Percentiles rank a stretch among this genome's conserved stretches.
phyloP scores from a whole-genome alignment of 2,888 invertebrate genomes.

The Ormyrus nitidulus region DNA sequence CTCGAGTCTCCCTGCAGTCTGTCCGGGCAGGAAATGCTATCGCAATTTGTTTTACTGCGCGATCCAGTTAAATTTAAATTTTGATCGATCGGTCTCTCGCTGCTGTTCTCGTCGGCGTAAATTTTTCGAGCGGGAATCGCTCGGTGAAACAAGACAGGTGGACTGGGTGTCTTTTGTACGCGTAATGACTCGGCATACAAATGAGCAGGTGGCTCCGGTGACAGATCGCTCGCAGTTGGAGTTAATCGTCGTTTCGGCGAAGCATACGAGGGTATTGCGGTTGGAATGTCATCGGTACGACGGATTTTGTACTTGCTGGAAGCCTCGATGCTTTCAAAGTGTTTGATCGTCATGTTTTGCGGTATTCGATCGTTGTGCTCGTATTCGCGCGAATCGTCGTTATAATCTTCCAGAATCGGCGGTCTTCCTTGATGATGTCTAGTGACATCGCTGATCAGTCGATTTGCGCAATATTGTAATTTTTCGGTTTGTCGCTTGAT shows the following conservation, averaged over 20 bases:
- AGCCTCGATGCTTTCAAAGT: slow-evolving; percentile 63
- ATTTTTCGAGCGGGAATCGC: slow-evolving; percentile 51
- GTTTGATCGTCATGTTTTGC: slow-evolving; percentile 70
- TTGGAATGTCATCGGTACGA: slow-evolving; percentile 77
- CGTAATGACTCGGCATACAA: slow-evolving; percentile 48
- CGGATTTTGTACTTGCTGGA: slow-evolving; percentile 59
- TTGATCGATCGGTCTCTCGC: slow-evolving; percentile 56
- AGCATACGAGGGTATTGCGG: slow-evolving; percentile 77
- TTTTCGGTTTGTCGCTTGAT: slow-evolving; percentile 81
- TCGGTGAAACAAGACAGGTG: slow-evolving; percentile 62
- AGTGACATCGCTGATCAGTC: slow-evolving; percentile 59
- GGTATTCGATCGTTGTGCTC: slow-evolving; percentile 67
- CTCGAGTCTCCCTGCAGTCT: slow-evolving; percentile 74
- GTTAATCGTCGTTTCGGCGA: slow-evolving; percentile 72
- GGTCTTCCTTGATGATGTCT: slow-evolving; percentile 62
- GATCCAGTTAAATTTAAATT: slow-evolving; percentile 50
- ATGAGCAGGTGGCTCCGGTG: slow-evolving; percentile 74
- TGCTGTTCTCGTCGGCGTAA: slow-evolving; percentile 52
- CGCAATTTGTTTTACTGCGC: slow-evolving; percentile 62
- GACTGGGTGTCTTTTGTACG: slow-evolving; percentile 68
- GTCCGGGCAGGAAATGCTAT: slow-evolving; percentile 63
- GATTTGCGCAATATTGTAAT: slow-evolving; percentile 58
- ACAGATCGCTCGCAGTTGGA: slow-evolving; percentile 77
- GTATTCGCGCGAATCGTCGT: slow-evolving; percentile 53
- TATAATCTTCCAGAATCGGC: slow-evolving; percentile 58